phyloP scores from a whole-genome alignment of 2,888 invertebrate species.

The Nomada fucata region DNA sequence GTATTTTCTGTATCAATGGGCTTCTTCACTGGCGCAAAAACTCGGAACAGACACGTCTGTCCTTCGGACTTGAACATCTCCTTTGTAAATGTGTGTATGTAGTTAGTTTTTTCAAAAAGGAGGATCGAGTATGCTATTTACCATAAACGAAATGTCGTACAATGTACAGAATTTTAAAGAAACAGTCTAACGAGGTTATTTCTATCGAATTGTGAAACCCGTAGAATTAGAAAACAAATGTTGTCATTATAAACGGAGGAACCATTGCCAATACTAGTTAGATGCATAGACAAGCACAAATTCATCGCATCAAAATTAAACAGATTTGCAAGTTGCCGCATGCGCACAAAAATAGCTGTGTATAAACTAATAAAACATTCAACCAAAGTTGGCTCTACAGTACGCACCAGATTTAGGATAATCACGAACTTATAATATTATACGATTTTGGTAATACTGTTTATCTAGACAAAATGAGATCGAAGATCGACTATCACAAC shows the following conservation, averaged over 20 bases:
- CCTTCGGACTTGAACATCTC: neutral
- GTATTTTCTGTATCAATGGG: neutral
- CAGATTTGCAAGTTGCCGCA: neutral
- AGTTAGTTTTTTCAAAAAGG: neutral
- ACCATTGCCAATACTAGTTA: neutral
- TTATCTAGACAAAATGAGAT: conserved; percentile 1
- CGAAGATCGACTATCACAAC: too few relatives aligned
- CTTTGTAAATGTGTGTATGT: too few relatives aligned
- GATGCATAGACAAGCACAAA: neutral
- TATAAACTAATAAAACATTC: neutral
- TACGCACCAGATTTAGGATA: neutral
- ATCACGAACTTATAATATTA: neutral
- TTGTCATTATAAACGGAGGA: neutral
- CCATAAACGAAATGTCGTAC: too few relatives aligned
- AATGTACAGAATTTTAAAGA: too few relatives aligned
- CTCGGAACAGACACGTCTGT: neutral
- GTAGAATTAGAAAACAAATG: neutral
- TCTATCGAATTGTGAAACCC: neutral
- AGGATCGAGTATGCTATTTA: too few relatives aligned
- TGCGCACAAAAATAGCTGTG: conserved; percentile 20
- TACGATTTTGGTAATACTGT: neutral
- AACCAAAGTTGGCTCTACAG: neutral
- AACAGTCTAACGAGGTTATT: too few relatives aligned
- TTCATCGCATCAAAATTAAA: conserved; percentile 16
- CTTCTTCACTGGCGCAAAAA: neutral